Base-by-base conservation (phyloP, 2,113 vertebrate genomes). In the Circaetus gallicus region DNA sequence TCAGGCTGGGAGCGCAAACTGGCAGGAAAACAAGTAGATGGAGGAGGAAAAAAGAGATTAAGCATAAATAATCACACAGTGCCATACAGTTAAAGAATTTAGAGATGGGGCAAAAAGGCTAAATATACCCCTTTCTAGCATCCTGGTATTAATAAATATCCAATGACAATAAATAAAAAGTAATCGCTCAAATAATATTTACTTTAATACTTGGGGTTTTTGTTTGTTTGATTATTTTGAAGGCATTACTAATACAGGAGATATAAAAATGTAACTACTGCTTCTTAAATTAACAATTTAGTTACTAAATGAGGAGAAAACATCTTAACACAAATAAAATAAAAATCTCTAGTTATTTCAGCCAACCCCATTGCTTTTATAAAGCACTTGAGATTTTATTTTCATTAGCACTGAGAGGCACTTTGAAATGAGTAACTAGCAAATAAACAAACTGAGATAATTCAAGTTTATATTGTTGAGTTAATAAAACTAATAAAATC, bases 371-470 rank as follows among this genome's bases (percentile, higher is more conserved):
- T 96, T 97, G 90, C 84, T 98, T 98, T 98, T 98, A 97, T 97
- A 97, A 98, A 98, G 95, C 97, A 97, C 96, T 98, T 96, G 94
- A 98, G 96, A 97, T 97, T 98, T 98, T 98, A 97, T 97, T 98
- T 98, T 98, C 94, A 98, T 98, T 98, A 96, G 87, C 91, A 67
- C 76, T 83, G 81, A 97, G 97, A 97, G 81, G 91, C 95, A 96
- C 85, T 98, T 97, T 90, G 91, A 98, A 97, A 98, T 97, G 90
- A 98, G 49, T 96, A 97, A 97, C 90, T 98, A 97, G 91, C 92
- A 98, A 98, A 97, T 98, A 98, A 98, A 97, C 95, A 98, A 96
- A 95, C 89, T 22, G 45, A 97, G 89, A 97, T 97, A 98, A 98
- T 98, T 98, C 96, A 98, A 95, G 92, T 96, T 98, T 98, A 98